Evolutionary conservation across 2,113 vertebrate genomes (phyloP), one percentile per base, ranked within the genome.

Genomic region (Epinephelus cyanopodus): DNA sequence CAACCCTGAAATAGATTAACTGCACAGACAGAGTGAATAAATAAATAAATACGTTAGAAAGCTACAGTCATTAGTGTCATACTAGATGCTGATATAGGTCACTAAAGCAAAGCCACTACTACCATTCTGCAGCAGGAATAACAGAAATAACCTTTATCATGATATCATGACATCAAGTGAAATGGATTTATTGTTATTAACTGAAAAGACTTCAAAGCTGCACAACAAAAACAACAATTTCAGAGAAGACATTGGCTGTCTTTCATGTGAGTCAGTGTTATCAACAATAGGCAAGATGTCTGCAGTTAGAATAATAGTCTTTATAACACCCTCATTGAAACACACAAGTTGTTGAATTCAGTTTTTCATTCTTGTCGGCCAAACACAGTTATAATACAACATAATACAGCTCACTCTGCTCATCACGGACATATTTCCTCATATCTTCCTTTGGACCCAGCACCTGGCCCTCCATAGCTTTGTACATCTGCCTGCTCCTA

Each of bases 371-470:
- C 68, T 65, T 77, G 56, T 21, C 18, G 53, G 45, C 74, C 76
- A 79, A 53, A 58, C 45, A 62, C 18, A 13, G 17, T 77, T 54
- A 53, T 79, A 82, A 45, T 60, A 58, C 50, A 54, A 45, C 33
- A 54, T 45, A 73, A 60, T 62, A 15, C 48, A 54, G 42, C 61
- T 65, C 57, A 74, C 60, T 80, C 18, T 77, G 77, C 64, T 72
- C 60, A 75, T 74, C 39, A 63, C 29, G 3, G 21, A 6, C 64
- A 63, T 62, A 63, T 80, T 80, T 65, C 47, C 54, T 87, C 50
- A 82, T 39, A 47, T 79, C 50, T 75, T 70, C 25, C 79, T 77
- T 48, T 70, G 63, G 42, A 48, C 29, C 23, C n/a, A 50, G 53
- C 82, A 65, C 33, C 79, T 78, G 70, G 61, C 39, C 56, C 54